Percentiles rank a stretch among this genome's conserved stretches.
These are phyloP conservation scores for Halocynthia aurantium DNA, from an alignment of 23 tunicate genomes.

Conservation along the genomic window DNA sequence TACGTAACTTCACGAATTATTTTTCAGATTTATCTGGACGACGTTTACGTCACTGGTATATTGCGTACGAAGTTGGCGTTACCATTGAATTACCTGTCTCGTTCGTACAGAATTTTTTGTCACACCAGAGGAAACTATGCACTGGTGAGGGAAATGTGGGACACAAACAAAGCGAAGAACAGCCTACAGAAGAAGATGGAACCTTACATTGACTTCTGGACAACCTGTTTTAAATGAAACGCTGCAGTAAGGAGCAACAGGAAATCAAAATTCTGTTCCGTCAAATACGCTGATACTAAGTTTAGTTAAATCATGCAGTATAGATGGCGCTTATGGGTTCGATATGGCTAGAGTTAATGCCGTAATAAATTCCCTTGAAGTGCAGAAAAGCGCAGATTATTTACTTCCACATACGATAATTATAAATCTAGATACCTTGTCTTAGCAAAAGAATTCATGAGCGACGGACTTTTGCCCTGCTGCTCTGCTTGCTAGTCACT, in stretches of 20 bases:
- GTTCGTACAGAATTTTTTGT: conserved; percentile 25
- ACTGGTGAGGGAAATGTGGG: conserved; percentile 33
- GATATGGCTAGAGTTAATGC: too few species aligned
- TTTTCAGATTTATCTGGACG: conserved; percentile 51
- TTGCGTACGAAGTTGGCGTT: conserved; percentile 29
- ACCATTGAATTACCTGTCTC: conserved; percentile 5
- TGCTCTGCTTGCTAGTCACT: too few species aligned
- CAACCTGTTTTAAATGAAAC: conserved; percentile 8
- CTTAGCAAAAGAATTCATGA: too few species aligned
- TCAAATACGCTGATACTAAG: too few species aligned
- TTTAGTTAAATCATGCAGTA: too few species aligned
- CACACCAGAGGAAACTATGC: conserved; percentile 36
- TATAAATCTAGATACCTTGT: too few species aligned
- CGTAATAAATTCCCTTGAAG: too few species aligned
- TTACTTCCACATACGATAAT: too few species aligned
- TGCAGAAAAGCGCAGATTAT: too few species aligned
- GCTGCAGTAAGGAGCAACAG: background rate
- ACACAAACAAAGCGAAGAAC: background rate
- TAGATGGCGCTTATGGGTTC: too few species aligned
- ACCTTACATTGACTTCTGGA: conserved; percentile 13
- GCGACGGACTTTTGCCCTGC: too few species aligned
- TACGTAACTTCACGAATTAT: background rate
- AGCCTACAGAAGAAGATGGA: background rate
- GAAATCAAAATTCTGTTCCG: too few species aligned
- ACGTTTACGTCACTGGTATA: conserved; percentile 61